phyloP scores from a whole-genome alignment of 2,888 invertebrate species.

The Graphium colonna region DNA sequence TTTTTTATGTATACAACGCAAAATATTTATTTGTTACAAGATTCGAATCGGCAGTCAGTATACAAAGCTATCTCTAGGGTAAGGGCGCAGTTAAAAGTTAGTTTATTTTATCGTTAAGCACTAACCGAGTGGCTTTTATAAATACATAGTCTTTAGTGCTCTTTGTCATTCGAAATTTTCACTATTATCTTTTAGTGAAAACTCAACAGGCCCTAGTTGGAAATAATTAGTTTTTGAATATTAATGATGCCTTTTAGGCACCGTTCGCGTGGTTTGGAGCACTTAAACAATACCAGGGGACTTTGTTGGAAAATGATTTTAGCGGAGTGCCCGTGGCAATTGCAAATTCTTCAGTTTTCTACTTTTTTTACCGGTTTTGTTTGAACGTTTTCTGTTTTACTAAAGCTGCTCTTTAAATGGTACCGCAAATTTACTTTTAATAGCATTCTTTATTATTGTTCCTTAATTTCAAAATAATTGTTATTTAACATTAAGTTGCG shows the following conservation, averaged over 20 bases:
- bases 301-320: constrained; percentile 14
- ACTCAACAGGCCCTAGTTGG: constrained; percentile 2
- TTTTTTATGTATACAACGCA: too few relatives aligned
- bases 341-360: constrained; percentile 11
- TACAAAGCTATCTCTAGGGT: too few relatives aligned
- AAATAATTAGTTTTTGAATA: constrained; percentile 24
- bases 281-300: constrained; percentile 18
- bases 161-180: constrained; percentile 8
- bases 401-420: not conserved
- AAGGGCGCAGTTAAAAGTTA: too few relatives aligned
- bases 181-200: constrained; percentile 12
- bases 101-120: too few relatives aligned
- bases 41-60: too few relatives aligned
- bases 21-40: too few relatives aligned
- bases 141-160: too few relatives aligned
- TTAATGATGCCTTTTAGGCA: constrained; percentile 24
- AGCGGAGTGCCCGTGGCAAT: constrained; percentile 13
- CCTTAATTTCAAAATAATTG: too few relatives aligned
- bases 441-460: too few relatives aligned
- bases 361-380: not conserved
- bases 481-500: too few relatives aligned
- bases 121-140: too few relatives aligned
- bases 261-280: constrained; percentile 23
- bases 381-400: not conserved
- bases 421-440: too few relatives aligned